Conservation (phyloP, 2,888 invertebrate species). For the Opisthograptis luteolata region DNA sequence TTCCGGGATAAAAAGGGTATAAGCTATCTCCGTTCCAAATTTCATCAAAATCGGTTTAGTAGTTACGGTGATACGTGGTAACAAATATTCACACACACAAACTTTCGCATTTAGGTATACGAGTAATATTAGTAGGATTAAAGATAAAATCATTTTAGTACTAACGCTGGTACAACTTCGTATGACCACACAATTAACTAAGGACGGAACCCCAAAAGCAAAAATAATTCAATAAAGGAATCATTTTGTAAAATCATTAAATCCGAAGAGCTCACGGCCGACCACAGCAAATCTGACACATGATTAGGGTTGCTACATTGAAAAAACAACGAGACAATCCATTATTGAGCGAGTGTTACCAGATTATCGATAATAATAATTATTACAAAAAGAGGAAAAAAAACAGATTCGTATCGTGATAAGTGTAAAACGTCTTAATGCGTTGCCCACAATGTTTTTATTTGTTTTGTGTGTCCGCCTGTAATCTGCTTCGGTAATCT, state of each 20-base stretch:
- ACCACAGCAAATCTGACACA: conserved; percentile 73
- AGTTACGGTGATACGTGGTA: too few relatives aligned
- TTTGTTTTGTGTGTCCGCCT: conserved; percentile 70
- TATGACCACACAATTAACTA: conserved; percentile 3
- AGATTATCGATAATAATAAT: conserved; percentile 84
- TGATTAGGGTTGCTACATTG: conserved; percentile 80
- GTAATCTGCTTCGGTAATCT: conserved; percentile 65
- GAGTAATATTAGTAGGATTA: too few relatives aligned
- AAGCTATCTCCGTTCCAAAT: too few relatives aligned
- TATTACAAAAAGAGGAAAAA: conserved; percentile 63
- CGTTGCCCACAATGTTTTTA: conserved; percentile 77
- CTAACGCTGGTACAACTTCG: not conserved
- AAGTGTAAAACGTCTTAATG: conserved; percentile 79
- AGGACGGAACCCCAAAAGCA: conserved; percentile 45
- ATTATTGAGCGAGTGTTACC: conserved; percentile 80
- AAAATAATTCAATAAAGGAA: conserved; percentile 64
- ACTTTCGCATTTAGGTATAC: too few relatives aligned
- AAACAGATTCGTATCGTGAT: conserved; percentile 62
- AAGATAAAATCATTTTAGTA: too few relatives aligned
- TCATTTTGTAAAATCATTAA: conserved; percentile 74
- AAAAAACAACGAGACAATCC: conserved; percentile 74
- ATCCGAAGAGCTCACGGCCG: conserved; percentile 57
- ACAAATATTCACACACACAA: too few relatives aligned
- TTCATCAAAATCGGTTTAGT: too few relatives aligned
- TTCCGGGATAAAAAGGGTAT: too few relatives aligned